phyloP scores from a whole-genome alignment of 92 coral and sea anemone genomes.

The Zoanthus gigantus region DNA sequence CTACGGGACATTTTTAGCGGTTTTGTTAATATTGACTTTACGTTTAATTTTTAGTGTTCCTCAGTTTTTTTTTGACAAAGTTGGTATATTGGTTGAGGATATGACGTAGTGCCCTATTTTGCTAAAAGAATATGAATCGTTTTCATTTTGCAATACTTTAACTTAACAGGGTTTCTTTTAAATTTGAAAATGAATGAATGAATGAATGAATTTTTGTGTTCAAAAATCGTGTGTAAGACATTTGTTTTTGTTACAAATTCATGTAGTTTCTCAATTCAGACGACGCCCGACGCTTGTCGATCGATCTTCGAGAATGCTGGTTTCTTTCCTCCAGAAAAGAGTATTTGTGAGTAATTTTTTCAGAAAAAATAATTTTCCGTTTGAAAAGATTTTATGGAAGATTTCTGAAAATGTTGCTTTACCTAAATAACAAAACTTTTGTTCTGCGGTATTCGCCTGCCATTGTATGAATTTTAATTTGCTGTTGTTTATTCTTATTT shows the following conservation, averaged over 20 bases:
- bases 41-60: neutral
- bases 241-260: conserved; percentile 3
- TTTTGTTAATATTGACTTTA: neutral
- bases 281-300: conserved; percentile 27
- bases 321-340: neutral
- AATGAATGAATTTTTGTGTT: neutral
- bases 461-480: neutral
- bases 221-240: neutral
- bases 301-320: neutral
- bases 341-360: neutral
- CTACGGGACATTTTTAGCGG: conserved; percentile 24
- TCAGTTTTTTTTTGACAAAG: neutral
- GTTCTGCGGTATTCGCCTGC: neutral
- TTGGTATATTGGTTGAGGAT: conserved; percentile 7
- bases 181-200: neutral
- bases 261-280: neutral
- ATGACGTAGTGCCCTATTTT: conserved; percentile 25
- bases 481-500: neutral
- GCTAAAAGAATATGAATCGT: neutral
- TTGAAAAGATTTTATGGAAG: neutral
- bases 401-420: neutral
- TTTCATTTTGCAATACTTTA: neutral
- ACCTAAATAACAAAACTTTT: neutral
- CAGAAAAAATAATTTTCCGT: neutral
- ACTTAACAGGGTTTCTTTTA: neutral